Evolutionary conservation across 2,888 invertebrate species (phyloP).

Genomic region (Camponotus fellah): DNA sequence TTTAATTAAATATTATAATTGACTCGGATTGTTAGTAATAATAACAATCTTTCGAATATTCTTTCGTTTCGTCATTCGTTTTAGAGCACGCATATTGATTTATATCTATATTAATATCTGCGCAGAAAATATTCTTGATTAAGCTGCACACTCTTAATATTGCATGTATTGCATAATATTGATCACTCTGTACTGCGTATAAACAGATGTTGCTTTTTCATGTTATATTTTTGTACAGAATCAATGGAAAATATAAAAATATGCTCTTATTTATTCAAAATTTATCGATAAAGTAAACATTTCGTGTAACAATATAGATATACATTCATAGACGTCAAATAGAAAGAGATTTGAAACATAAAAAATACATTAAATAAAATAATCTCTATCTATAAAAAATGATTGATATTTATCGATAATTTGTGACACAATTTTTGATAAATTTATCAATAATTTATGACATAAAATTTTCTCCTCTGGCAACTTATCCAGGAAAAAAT

Average conservation of each 20-base stretch:
- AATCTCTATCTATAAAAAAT: background rate
- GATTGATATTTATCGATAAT: background rate
- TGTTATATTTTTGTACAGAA: background rate
- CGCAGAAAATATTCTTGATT: conserved; percentile 10
- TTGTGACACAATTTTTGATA: no score
- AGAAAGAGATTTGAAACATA: background rate
- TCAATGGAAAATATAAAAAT: conserved; percentile 8
- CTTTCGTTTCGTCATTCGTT: conserved; percentile 8
- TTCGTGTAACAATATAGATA: background rate
- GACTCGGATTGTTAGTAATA: conserved; percentile 35
- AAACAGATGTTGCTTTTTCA: conserved; percentile 20
- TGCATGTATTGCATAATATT: background rate
- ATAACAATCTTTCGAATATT: conserved; percentile 6
- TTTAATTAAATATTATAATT: background rate
- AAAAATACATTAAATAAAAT: background rate
- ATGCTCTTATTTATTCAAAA: conserved; percentile 11
- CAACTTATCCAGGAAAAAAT: background rate
- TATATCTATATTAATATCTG: conserved; percentile 45
- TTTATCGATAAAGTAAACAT: conserved; percentile 18
- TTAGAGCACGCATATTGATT: background rate
- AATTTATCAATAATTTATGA: background rate
- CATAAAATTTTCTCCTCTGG: background rate
- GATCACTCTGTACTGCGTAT: background rate
- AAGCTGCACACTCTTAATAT: background rate
- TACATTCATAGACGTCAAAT: background rate